A percentile compares a stretch with the other conserved stretches of the same genome.
Conservation (phyloP, 2,888 invertebrate species). For the Hesperia comma region DNA sequence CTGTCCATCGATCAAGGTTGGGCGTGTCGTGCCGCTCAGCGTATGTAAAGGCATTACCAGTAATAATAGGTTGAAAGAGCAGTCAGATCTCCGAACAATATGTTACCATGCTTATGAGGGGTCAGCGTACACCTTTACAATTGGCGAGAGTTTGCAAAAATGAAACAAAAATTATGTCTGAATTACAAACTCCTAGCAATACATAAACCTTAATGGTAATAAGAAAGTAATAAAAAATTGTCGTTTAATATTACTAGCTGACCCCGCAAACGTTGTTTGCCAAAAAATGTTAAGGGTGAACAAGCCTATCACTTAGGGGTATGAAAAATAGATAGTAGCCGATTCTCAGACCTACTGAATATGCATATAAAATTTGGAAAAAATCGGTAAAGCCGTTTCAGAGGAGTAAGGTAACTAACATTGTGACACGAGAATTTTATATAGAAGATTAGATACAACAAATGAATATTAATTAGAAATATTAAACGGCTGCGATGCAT, state of each 20-base stretch:
- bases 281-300: too few species aligned
- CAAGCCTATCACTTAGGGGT: too few species aligned
- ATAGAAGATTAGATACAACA: constrained; percentile 51
- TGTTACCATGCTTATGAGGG: constrained; percentile 54
- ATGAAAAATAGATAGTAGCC: too few species aligned
- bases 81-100: constrained; percentile 57
- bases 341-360: too few species aligned
- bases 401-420: too few species aligned
- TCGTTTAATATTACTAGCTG: constrained; percentile 19
- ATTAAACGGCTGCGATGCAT: constrained; percentile 71
- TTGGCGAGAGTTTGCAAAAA: constrained; percentile 23
- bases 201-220: constrained; percentile 1
- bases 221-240: neutral
- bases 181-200: constrained; percentile 22
- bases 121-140: constrained; percentile 40
- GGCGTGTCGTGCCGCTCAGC: constrained; percentile 54
- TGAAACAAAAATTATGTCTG: constrained; percentile 32
- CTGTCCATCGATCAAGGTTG: constrained; percentile 57
- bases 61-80: constrained; percentile 57
- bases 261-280: too few species aligned
- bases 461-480: constrained; percentile 64
- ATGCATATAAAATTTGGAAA: too few species aligned
- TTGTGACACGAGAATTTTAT: too few species aligned
- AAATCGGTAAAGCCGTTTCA: too few species aligned
- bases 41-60: constrained; percentile 55